Base-by-base conservation (phyloP, 2,888 invertebrate genomes). In the Aspidiotus rigidus region DNA sequence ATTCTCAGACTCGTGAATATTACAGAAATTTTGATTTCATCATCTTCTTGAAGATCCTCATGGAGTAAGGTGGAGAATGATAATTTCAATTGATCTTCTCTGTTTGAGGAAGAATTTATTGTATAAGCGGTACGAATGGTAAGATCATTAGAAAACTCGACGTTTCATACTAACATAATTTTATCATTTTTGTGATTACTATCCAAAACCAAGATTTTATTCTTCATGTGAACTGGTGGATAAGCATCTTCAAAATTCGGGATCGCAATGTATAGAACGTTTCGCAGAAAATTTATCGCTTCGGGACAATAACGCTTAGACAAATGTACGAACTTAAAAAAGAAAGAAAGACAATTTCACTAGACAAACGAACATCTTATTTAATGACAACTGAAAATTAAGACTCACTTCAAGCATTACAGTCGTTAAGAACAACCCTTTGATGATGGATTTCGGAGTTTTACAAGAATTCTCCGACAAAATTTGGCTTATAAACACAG, bases 271-370 rank as follows among this genome's bases (percentile, higher is more conserved):
- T 59, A 66, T 5, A 66, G 60, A 49, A 66, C 66, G 39, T 57
- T 91, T 72, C 84, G 80, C 8, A 95, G 79, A 75, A 87, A 94
- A 77, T 88, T 91, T 1, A 94, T 80, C 0, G 84, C 87, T 15
- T 90, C 85, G 0, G 96, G 93, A 17, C 89, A 80, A 74, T 87
- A 87, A 74, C 93, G 81, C 79, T 90, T 91, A 0, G 93, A 93
- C 49, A 89, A 77, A 0, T 80, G 77, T 0, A 89, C 87, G 77
- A 87, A 93, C 85, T 87, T 71, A 71, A 56, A 41, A 73, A 61
- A 69, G 64, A 72, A 69, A 13, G 56, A 56, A 3, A 56, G 13
- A 15, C 56, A 16, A 39, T 59, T 59, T 59, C 6, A 9, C 39
- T 7, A 16, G 5, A 15, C 7, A 39, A 28, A 59, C 39, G 7